Conservation (phyloP, 2,797 vertebrate species). For the Echiichthys vipera region DNA sequence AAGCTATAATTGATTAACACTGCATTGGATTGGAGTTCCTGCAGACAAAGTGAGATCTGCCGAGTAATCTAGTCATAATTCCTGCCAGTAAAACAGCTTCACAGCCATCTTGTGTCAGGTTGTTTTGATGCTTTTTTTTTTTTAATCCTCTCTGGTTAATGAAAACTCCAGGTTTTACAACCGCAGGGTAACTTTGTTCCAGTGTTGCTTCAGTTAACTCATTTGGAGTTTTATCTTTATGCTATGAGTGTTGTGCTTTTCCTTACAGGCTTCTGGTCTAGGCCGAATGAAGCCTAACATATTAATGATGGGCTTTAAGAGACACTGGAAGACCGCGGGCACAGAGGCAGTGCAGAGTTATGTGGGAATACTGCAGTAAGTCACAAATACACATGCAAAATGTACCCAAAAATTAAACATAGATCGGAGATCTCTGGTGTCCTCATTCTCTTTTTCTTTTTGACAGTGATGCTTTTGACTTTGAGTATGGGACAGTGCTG, state of each 20-base stretch:
- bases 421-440: background rate
- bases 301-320: slow-evolving; percentile 95
- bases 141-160: slow-evolving; percentile 14
- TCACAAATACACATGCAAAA: slow-evolving; percentile 41
- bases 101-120: slow-evolving; percentile 7
- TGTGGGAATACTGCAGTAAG: slow-evolving; percentile 96
- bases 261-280: slow-evolving; percentile 90
- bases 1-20: slow-evolving; percentile 79
- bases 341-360: slow-evolving; percentile 88
- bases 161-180: slow-evolving; percentile 19
- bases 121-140: slow-evolving; percentile 19
- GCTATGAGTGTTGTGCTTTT: slow-evolving; percentile 4
- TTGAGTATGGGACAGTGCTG: slow-evolving; percentile 91
- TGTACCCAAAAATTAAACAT: background rate
- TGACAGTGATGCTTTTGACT: slow-evolving; percentile 94
- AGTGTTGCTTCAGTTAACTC: slow-evolving; percentile 12
- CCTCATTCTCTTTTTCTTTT: slow-evolving; percentile 7
- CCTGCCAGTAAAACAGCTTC: slow-evolving; percentile 55
- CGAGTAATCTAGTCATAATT: slow-evolving; percentile 52
- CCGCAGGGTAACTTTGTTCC: background rate
- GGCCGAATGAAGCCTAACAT: slow-evolving; percentile 97
- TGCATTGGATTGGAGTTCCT: slow-evolving; percentile 39
- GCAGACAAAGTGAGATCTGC: slow-evolving; percentile 48
- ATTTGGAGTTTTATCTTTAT: slow-evolving; percentile 30
- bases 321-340: slow-evolving; percentile 88